These are phyloP conservation scores for Phoeniculus purpureus DNA, from an alignment of 2,797 vertebrate species.

Conservation along the genomic window DNA sequence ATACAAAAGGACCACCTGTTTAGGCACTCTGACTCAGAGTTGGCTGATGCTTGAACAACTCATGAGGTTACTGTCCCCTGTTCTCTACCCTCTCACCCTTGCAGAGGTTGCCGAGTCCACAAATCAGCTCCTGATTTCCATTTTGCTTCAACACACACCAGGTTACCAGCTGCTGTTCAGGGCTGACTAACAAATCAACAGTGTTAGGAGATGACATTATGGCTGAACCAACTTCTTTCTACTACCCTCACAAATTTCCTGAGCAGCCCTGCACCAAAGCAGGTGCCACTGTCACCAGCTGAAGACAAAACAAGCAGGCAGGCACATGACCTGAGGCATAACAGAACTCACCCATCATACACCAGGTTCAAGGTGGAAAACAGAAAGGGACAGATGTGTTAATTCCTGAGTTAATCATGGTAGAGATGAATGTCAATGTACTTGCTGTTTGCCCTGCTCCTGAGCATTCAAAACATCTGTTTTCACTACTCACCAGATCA, in stretches of 20 bases:
- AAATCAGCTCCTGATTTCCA: not conserved
- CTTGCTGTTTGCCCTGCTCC: not conserved
- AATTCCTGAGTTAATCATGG: not conserved
- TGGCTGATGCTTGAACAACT: not conserved
- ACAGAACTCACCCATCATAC: not conserved
- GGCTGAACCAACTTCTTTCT: not conserved
- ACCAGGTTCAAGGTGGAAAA: not conserved
- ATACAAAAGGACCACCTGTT: not conserved
- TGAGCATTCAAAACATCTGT: not conserved
- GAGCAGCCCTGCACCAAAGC: not conserved
- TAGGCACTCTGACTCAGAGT: not conserved
- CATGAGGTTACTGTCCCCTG: not conserved
- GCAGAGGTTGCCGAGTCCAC: not conserved
- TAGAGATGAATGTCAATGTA: not conserved
- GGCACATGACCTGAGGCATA: not conserved
- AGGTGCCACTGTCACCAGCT: not conserved
- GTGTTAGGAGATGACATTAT: not conserved
- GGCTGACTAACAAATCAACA: not conserved
- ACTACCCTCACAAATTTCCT: not conserved
- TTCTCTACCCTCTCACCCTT: not conserved
- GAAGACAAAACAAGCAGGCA: not conserved
- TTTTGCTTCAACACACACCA: not conserved
- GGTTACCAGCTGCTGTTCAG: not conserved
- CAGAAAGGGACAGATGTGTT: not conserved
- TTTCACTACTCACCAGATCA: constrained; percentile 86